phyloP scores from a whole-genome alignment of 2,113 vertebrate species.

The Porphyrio hochstetteri region DNA sequence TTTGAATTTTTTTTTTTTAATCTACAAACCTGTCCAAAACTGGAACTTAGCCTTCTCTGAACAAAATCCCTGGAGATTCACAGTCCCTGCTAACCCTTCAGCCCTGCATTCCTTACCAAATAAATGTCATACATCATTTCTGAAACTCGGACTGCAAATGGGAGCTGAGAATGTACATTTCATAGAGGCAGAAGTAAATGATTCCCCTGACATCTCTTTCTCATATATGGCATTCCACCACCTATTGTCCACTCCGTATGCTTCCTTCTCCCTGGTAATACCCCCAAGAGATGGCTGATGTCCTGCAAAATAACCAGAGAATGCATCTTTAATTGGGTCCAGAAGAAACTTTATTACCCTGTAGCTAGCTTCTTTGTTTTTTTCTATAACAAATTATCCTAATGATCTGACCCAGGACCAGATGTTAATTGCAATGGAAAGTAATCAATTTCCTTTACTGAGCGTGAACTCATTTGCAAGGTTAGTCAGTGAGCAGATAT shows the following conservation, averaged over 20 bases:
- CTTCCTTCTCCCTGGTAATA: slow-evolving; percentile 13
- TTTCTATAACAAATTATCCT: slow-evolving; percentile 83
- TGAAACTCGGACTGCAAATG: slow-evolving; percentile 22
- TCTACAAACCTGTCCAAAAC: neutral
- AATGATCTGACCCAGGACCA: slow-evolving; percentile 82
- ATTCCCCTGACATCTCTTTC: slow-evolving; percentile 5
- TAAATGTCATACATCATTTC: slow-evolving; percentile 50
- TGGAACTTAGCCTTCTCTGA: neutral
- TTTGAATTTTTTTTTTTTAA: neutral
- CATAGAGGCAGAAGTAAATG: slow-evolving; percentile 35
- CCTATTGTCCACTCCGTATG: neutral
- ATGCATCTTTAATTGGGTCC: slow-evolving; percentile 74
- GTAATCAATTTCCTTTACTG: slow-evolving; percentile 86
- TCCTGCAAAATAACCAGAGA: slow-evolving; percentile 11
- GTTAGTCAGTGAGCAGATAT: slow-evolving; percentile 72
- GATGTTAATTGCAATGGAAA: slow-evolving; percentile 86
- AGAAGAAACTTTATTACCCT: slow-evolving; percentile 79
- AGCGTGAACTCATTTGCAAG: slow-evolving; percentile 78
- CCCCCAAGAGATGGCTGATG: slow-evolving; percentile 21
- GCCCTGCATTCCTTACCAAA: slow-evolving; percentile 18
- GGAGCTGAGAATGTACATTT: neutral
- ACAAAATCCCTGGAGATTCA: neutral
- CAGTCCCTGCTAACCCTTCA: slow-evolving; percentile 25
- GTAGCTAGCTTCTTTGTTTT: slow-evolving; percentile 71
- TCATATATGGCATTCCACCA: slow-evolving; percentile 4